phyloP scores from a whole-genome alignment of 2,797 vertebrate genomes.

The Urocyon cinereoargenteus region DNA sequence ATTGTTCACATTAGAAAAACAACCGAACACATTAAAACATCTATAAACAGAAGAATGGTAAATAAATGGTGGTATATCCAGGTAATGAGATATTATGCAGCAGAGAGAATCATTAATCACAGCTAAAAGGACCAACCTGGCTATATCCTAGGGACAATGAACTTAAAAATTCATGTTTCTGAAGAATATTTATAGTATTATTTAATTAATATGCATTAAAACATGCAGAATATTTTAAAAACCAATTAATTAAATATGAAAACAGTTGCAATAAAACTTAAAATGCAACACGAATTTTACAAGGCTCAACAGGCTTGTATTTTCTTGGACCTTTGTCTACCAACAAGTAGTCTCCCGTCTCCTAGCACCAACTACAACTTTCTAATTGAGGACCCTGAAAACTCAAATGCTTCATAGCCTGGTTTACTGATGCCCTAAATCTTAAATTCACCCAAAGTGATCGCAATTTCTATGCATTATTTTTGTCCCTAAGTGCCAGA shows the following conservation, averaged over 20 bases:
- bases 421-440: neutral
- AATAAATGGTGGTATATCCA: neutral
- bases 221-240: neutral
- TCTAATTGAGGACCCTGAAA: neutral
- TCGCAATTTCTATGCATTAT: neutral
- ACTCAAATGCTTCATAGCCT: neutral
- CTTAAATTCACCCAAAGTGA: neutral
- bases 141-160: neutral
- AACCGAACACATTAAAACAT: neutral
- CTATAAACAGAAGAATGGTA: neutral
- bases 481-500: neutral
- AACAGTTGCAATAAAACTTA: neutral
- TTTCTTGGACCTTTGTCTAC: neutral
- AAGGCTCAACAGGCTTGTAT: neutral
- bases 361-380: neutral
- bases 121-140: neutral
- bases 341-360: neutral
- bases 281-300: neutral
- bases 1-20: neutral
- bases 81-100: neutral
- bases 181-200: neutral
- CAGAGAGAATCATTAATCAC: neutral
- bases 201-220: neutral
- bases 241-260: neutral
- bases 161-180: neutral